Base-by-base conservation (phyloP, 2,888 invertebrate genomes). In the Phyllotreta cruciferae region DNA sequence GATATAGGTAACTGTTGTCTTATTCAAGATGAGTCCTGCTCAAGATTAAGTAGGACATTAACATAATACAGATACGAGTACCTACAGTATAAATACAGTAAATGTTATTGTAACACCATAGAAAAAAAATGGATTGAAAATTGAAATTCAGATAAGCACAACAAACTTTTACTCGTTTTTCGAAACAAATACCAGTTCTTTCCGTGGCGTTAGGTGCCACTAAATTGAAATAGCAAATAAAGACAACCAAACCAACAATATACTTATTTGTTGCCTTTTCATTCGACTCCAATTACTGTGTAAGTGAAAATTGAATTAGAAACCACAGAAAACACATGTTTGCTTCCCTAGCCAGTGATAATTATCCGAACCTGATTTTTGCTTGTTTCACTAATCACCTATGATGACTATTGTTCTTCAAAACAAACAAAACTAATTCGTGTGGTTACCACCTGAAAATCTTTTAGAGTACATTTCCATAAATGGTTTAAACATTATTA, bases 261-360 rank as follows among this genome's bases (percentile, higher is more conserved):
- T 41, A 69, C 60, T 62, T 68, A 69, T 68, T 69, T 69, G 66
- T 72, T 62, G 64, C 56, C 41, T 54, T 55, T 62, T 45, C 62
- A 63, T 64, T 69, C 56, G 60, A 50, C 62, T 63, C 66, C 67
- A 66, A 68, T 70, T 70, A 66, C 66, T 67, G 62, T 44, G 42
- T 56, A 69, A 66, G 73, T 73, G 73, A 68, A 58, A 73, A 71
- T 71, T 71, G 64, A 70, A 71, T 73, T 71, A 72, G 54, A 58
- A 57, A 41, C 69, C 65, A 62, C 67, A 70, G 63, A 70, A 70
- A 67, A 67, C 56, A 42, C 38, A 47, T 41, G 66, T 67, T 71
- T 71, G 71, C 71, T 70, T 67, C 67, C 68, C 63, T 69, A 68
- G 66, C 67, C 66, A 60, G 71, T 70, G 71, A 70, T 73, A 71